Evolutionary conservation across 2,888 invertebrate genomes (phyloP), one percentile per base, ranked within the genome.

Genomic region (Meteorus cinctellus): DNA sequence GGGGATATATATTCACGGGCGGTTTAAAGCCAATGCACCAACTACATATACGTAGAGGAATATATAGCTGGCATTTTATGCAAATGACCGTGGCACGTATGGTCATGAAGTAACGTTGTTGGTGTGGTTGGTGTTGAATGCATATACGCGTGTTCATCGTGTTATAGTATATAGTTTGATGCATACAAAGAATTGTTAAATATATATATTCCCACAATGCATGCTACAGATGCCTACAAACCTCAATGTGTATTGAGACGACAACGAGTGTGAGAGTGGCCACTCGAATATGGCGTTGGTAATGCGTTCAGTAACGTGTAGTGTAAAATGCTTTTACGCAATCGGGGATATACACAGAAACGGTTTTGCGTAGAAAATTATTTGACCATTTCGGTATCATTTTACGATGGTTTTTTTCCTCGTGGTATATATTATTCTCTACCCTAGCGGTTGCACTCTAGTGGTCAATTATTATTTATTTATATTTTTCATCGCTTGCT

Each of bases 71-170:
- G 65, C n/a, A 36, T 60, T 74, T 74, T 41, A 74, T 74, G 74
- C 63, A 69, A 74, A 74, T 69, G 41, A 62, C 55, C 60, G 55
- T 75, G 65, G 69, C 75, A 75, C 63, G 62, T 70, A 75, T 34
- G 75, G 48, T 41, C 55, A 62, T 62, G 63, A 60, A 68, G 59
- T 48, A 41, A 69, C 62, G 69, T 66, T 74, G 69, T 74, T 68
- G 69, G 16, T 48, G 48, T 16, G n/a, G 16, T 48, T n/a, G n/a
- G 55, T 55, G n/a, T 70, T 70, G 59, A 19, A 24, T 55, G 36
- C 6, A 59, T 51, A 51, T 69, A 19, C 45, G 51, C 31, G 4
- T 70, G 55, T n/a, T 55, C 62, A 69, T 62, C 34, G 45, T 69
- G 27, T 29, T 62, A 51, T 74, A 63, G 62, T 60, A 60, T 69